Percentiles rank a stretch among this genome's conserved stretches.
Evolutionary conservation across 1,140 invertebrate species (phyloP).

Genomic region (Hermetia illucens): DNA sequence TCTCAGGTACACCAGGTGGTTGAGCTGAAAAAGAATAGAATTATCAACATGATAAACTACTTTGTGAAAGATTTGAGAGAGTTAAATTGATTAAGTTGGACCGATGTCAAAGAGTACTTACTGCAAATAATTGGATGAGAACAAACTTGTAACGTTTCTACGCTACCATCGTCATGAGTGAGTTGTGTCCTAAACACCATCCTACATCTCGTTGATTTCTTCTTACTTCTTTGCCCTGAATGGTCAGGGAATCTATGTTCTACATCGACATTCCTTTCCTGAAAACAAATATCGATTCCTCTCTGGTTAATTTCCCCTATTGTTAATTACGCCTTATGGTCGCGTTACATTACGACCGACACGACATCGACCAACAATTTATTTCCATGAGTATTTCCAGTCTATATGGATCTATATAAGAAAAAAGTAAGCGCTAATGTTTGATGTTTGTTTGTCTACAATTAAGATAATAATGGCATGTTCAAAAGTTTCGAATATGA

Average conservation of each 20-base stretch:
- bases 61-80: no score
- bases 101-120: slow-evolving; percentile 48
- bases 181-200: slow-evolving; percentile 84
- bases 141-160: slow-evolving; percentile 78
- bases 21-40: slow-evolving; percentile 55
- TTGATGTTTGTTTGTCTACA: no score
- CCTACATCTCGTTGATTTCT: slow-evolving; percentile 88
- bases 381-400: no score
- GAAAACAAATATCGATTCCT: no score
- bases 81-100: no score
- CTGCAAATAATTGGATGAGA: slow-evolving; percentile 92
- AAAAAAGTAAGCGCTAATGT: no score
- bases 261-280: slow-evolving; percentile 92
- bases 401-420: no score
- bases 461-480: no score
- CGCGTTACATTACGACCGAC: not conserved
- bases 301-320: no score
- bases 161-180: slow-evolving; percentile 52
- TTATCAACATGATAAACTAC: not conserved
- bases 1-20: slow-evolving; percentile 89
- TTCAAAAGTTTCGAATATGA: no score
- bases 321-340: no score
- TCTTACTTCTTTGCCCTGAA: slow-evolving; percentile 59
- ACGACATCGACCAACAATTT: not conserved
- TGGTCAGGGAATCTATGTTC: slow-evolving; percentile 81